Conservation (phyloP, 2,797 vertebrate genomes). For the Ispidina lecontei region DNA sequence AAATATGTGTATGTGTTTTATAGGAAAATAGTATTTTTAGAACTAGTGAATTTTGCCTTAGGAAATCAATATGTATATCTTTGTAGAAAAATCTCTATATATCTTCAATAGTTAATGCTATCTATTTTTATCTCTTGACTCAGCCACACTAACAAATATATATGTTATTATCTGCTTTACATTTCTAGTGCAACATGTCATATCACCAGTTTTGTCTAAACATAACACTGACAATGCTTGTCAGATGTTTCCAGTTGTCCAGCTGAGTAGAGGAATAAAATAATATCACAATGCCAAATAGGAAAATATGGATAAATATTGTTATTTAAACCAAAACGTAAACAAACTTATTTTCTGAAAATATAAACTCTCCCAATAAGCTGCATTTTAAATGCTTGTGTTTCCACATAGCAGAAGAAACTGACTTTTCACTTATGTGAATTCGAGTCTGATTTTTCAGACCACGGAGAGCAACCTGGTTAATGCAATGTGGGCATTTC, state of each 20-base stretch:
- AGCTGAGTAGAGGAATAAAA: neutral
- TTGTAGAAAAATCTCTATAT: neutral
- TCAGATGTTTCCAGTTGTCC: constrained; percentile 33
- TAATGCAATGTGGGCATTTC: neutral
- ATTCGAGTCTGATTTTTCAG: neutral
- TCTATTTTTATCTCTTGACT: constrained; percentile 25
- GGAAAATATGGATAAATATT: neutral
- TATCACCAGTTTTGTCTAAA: neutral
- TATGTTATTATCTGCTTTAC: neutral
- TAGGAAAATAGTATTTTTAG: neutral
- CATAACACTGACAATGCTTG: neutral
- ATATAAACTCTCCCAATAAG: neutral
- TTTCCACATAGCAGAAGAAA: neutral
- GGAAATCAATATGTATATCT: neutral
- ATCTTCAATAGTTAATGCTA: constrained; percentile 29
- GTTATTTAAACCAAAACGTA: neutral
- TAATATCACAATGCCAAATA: neutral
- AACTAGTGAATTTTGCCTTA: constrained; percentile 3
- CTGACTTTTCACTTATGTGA: neutral
- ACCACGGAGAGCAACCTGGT: neutral
- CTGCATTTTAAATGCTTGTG: neutral
- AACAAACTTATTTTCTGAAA: neutral
- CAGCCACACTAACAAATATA: neutral
- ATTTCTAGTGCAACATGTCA: neutral
- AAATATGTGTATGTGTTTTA: neutral